Conservation (phyloP, 2,797 vertebrate species). For the Betta splendens region DNA sequence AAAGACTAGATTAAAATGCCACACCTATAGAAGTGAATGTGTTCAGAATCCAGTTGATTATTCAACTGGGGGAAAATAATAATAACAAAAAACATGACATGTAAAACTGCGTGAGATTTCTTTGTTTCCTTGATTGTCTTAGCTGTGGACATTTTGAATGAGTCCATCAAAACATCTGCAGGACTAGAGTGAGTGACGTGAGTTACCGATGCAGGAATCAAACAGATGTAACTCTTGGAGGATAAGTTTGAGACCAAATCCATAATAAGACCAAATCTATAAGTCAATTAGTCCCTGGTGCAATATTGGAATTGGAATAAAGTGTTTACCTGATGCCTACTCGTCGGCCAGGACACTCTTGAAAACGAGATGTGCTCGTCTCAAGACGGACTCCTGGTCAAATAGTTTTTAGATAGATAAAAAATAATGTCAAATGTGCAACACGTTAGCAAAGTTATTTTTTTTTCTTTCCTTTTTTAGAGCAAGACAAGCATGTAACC, state of each 20-base stretch:
- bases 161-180: slow-evolving; percentile 59
- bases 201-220: slow-evolving; percentile 64
- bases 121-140: slow-evolving; percentile 73
- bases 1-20: slow-evolving; percentile 54
- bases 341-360: slow-evolving; percentile 88
- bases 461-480: slow-evolving; percentile 70
- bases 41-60: slow-evolving; percentile 50
- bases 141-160: slow-evolving; percentile 53
- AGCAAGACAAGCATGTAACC: slow-evolving; percentile 81
- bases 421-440: slow-evolving; percentile 86
- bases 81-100: slow-evolving; percentile 55
- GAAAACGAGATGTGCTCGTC: slow-evolving; percentile 90
- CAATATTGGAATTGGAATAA: slow-evolving; percentile 82
- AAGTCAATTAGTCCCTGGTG: slow-evolving; percentile 75
- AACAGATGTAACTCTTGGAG: slow-evolving; percentile 66
- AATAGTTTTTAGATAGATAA: slow-evolving; percentile 89
- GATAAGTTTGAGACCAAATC: slow-evolving; percentile 69
- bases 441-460: slow-evolving; percentile 83
- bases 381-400: slow-evolving; percentile 90
- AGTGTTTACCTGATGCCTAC: slow-evolving; percentile 89
- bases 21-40: slow-evolving; percentile 52
- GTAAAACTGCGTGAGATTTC: slow-evolving; percentile 57
- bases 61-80: slow-evolving; percentile 34
- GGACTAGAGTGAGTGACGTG: slow-evolving; percentile 62
- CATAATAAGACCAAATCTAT: slow-evolving; percentile 74